Evolutionary conservation across 1,140 invertebrate species (phyloP), one percentile per base, ranked within the genome.

Genomic region (Portunus trituberculatus): DNA sequence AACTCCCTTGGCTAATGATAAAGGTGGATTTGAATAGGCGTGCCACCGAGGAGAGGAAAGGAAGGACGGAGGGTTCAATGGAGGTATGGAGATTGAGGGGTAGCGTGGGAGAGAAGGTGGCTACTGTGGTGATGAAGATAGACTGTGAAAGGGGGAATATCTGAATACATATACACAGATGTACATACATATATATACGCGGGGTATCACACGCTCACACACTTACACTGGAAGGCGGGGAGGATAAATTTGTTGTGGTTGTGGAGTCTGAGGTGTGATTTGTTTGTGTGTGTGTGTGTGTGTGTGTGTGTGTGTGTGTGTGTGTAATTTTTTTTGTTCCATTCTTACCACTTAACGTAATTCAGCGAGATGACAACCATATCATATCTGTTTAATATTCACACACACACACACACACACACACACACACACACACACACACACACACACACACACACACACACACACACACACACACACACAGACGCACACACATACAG

Each of bases 1-100:
- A 76, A 76, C 20, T 76, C 67, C 67, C 67, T 76, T 76, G 67
- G 67, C 67, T 76, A 76, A 76, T 76, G 67, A 76, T 76, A 76
- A 76, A 76, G 67, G 67, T 76, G 67, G n/a, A n/a, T n/a, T 76
- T 76, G 67, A 76, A 76, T 76, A 76, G 67, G 25, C 67, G 67
- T 76, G 20, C 20, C 25, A 76, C 67, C 20, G 20, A n/a, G 67
- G 25, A 76, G 67, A 7, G 6, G 67, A 0, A 76, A n/a, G 67
- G 67, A 76, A 7, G 16, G 16, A 76, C 0, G 67, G 67, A 76
- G 8, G 20, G 67, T n/a, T 12, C 10, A 20, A 59, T 2, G 12
- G 25, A 2, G 67, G 20, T 25, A 20, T 20, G 67, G 8, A n/a
- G 7, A n/a, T n/a, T 76, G 67, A 16, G 67, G 20, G 67, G 6